Conservation (phyloP, 1,140 invertebrate species). For the Procambarus virginalis region DNA sequence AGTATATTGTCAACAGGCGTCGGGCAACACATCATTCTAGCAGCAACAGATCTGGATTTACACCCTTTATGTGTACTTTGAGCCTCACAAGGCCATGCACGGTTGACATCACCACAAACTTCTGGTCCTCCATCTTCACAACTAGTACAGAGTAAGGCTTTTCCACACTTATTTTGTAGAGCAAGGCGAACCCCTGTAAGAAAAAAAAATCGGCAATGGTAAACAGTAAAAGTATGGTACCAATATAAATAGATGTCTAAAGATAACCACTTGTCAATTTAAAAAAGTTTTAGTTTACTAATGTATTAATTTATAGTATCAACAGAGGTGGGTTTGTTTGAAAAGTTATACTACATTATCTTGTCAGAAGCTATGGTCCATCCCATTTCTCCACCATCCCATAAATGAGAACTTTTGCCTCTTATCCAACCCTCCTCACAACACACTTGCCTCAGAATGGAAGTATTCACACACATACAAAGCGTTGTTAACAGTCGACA, state of each 20-base stretch:
- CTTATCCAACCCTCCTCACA: background rate
- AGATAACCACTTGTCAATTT: background rate
- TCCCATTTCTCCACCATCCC: background rate
- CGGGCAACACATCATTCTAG: too few relatives aligned
- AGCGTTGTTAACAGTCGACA: background rate
- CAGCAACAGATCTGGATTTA: background rate
- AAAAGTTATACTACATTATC: background rate
- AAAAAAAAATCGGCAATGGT: background rate
- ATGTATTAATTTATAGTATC: background rate
- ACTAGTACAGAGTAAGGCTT: background rate
- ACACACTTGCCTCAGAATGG: background rate
- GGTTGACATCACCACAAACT: background rate
- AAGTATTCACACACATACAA: background rate
- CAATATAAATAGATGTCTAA: background rate
- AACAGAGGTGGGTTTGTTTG: background rate
- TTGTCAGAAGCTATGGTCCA: too few relatives aligned
- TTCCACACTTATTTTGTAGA: background rate
- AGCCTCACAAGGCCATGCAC: background rate
- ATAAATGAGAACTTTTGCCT: background rate
- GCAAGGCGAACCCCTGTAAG: background rate
- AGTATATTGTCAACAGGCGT: too few relatives aligned
- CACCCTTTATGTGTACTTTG: background rate
- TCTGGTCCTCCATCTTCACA: background rate
- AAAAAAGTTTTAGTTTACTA: background rate
- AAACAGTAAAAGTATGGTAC: background rate